phyloP scores from a whole-genome alignment of 2,797 vertebrate species.

The Sebastes oblongus region DNA sequence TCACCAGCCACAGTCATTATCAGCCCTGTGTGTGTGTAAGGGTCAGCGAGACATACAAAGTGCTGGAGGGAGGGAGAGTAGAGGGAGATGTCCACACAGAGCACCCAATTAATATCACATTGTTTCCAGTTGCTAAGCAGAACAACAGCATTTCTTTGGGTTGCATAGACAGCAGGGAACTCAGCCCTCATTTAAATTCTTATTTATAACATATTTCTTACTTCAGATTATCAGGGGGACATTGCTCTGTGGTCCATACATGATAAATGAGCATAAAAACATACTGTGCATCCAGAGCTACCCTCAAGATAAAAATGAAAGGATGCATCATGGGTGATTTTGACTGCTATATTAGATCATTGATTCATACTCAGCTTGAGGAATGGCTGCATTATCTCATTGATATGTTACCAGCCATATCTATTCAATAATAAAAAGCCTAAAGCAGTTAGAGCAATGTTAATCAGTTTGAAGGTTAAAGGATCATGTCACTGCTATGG shows the following conservation, averaged over 20 bases:
- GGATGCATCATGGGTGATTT: conserved; percentile 18
- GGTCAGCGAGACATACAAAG: conserved; percentile 3
- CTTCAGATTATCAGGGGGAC: background rate
- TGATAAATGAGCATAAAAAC: conserved; percentile 31
- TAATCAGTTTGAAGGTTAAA: background rate
- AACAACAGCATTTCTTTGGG: conserved; percentile 10
- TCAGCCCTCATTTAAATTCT: background rate
- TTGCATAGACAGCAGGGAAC: conserved; percentile 22
- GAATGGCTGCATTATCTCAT: conserved; percentile 24
- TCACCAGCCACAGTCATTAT: conserved; percentile 54
- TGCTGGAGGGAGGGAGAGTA: conserved; percentile 5
- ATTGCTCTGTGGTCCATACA: background rate
- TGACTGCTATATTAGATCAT: conserved; percentile 37
- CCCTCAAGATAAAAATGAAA: conserved; percentile 15
- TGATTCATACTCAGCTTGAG: conserved; percentile 36
- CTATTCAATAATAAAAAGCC: background rate
- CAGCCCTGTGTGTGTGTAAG: conserved; percentile 4
- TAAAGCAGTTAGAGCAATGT: background rate
- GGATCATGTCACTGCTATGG: background rate
- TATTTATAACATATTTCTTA: conserved; percentile 5
- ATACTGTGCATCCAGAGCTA: background rate
- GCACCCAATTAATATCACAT: conserved; percentile 46
- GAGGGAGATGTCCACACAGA: conserved; percentile 14
- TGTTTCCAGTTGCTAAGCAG: background rate
- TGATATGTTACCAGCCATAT: background rate